Percentiles rank a stretch among this genome's conserved stretches.
Evolutionary conservation across 37 sponge, comb jelly and placozoan species (phyloP).

Genomic region (Beroe forskalii): DNA sequence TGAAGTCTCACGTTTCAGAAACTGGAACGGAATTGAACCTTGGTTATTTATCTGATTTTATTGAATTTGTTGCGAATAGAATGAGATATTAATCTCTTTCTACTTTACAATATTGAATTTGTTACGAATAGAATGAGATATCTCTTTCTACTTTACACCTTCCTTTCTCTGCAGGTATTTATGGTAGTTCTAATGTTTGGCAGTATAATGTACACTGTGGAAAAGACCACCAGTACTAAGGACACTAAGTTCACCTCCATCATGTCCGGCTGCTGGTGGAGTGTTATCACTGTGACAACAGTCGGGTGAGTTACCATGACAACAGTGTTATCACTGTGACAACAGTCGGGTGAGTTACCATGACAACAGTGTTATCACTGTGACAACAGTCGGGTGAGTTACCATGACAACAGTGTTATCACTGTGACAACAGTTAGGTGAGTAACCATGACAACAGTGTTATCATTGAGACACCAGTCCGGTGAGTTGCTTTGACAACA

Average conservation of each 20-base stretch:
- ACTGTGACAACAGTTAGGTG: slow-evolving; percentile 33
- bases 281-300: slow-evolving; percentile 37
- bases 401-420: too few species aligned
- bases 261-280: slow-evolving; percentile 47
- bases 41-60: too few species aligned
- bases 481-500: too few species aligned
- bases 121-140: too few species aligned
- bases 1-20: too few species aligned
- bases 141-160: too few species aligned
- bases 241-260: slow-evolving; percentile 40
- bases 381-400: slow-evolving; percentile 34
- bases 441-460: too few species aligned
- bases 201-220: slow-evolving; percentile 49
- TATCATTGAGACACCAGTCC: too few species aligned
- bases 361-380: slow-evolving; percentile 52
- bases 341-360: slow-evolving; percentile 33
- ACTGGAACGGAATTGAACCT: too few species aligned
- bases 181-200: slow-evolving; percentile 50
- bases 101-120: too few species aligned
- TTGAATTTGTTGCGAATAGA: too few species aligned
- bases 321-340: slow-evolving; percentile 49
- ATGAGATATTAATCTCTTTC: too few species aligned
- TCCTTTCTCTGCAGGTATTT: not conserved
- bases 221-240: not conserved
- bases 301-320: slow-evolving; percentile 46